Percentiles rank a stretch among this genome's conserved stretches.
phyloP scores from a whole-genome alignment of 2,113 vertebrate species.

The Cacatua alba region DNA sequence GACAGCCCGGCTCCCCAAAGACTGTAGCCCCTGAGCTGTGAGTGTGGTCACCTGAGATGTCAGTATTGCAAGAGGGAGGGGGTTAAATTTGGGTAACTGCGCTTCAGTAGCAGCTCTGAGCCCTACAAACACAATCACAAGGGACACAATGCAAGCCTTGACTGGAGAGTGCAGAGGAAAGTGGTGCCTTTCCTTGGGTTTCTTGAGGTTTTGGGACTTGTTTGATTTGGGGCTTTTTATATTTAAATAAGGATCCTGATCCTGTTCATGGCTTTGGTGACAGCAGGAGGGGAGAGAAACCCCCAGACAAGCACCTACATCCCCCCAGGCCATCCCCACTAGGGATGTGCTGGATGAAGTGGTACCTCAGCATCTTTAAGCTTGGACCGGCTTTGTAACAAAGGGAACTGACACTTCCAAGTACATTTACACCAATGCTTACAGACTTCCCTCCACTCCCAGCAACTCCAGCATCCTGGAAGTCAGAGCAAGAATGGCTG shows the following conservation, averaged over 20 bases:
- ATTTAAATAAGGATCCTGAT: not conserved
- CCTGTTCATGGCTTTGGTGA: not conserved
- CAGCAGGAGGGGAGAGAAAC: not conserved
- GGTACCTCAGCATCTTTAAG: fast-evolving
- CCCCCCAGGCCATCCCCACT: fast-evolving
- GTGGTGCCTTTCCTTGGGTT: fast-evolving
- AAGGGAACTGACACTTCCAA: not conserved
- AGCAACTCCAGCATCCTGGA: not conserved
- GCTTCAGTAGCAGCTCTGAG: not conserved
- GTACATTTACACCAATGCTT: not conserved
- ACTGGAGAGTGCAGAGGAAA: not conserved
- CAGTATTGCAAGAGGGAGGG: not conserved
- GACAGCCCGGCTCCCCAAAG: not conserved
- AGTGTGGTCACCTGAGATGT: fast-evolving
- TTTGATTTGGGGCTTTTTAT: fast-evolving
- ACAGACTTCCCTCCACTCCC: no score
- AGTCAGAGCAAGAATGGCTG: not conserved
- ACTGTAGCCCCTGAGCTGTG: fast-evolving
- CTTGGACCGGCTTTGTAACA: not conserved
- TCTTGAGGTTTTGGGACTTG: no score
- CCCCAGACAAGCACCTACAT: fast-evolving
- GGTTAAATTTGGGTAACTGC: fast-evolving
- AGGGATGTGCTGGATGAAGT: not conserved
- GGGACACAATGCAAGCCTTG: fast-evolving
- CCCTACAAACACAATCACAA: fast-evolving